Conservation (phyloP, 2,113 vertebrate genomes). For the Rana temporaria region DNA sequence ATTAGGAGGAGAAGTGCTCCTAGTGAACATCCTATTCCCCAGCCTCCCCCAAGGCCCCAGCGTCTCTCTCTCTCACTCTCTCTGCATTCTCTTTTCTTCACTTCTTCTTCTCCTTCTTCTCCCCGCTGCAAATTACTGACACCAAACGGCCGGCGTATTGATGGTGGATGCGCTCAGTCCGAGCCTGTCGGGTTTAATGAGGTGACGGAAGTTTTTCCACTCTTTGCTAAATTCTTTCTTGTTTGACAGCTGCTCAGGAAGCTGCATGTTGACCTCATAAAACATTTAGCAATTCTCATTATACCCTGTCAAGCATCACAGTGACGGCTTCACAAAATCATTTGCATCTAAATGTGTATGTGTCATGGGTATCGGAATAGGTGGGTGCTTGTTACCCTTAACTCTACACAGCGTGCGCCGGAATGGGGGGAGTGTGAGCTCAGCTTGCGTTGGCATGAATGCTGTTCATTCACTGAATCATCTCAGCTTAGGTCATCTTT, state of each 20-base stretch:
- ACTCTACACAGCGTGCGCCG: not conserved
- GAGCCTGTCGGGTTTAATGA: conserved; percentile 99
- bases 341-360: conserved; percentile 84
- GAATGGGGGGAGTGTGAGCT: not conserved
- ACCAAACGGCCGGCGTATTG: conserved; percentile 91
- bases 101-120: conserved; percentile 64
- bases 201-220: conserved; percentile 96
- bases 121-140: conserved; percentile 95
- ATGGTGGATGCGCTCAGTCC: conserved; percentile 78
- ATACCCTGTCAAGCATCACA: conserved; percentile 98
- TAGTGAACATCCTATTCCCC: conserved; percentile 91
- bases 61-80: conserved; percentile 65
- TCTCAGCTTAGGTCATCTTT: too few relatives aligned
- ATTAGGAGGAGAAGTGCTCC: conserved; percentile 94
- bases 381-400: conserved; percentile 52
- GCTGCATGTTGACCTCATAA: conserved; percentile 99
- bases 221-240: conserved; percentile 99
- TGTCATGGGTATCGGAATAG: conserved; percentile 61
- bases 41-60: conserved; percentile 82
- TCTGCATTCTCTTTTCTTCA: conserved; percentile 63
- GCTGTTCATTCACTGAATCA: not conserved
- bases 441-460: not conserved
- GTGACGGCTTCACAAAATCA: conserved; percentile 88
- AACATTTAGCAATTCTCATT: conserved; percentile 99
- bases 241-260: conserved; percentile 99